phyloP scores from a whole-genome alignment of 2,113 vertebrate genomes.

The Ceuthmochares aereus region DNA sequence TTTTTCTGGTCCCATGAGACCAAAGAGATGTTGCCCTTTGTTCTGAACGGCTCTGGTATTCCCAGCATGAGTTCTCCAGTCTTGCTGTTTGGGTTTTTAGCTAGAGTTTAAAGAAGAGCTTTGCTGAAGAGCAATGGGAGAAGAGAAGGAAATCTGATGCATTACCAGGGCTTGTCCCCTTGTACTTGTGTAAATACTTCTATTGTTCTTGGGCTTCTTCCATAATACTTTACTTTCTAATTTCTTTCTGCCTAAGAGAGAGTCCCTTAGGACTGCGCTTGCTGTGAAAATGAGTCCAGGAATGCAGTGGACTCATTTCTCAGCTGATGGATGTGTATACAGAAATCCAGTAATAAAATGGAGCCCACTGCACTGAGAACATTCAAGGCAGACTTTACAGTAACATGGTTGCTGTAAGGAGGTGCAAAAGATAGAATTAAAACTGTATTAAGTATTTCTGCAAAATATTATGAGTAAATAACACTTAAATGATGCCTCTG shows the following conservation, averaged over 20 bases:
- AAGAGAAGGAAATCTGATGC: neutral
- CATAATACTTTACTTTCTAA: neutral
- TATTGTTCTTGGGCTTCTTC: neutral
- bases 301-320: neutral
- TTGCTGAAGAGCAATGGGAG: neutral
- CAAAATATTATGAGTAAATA: neutral
- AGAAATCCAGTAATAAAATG: neutral
- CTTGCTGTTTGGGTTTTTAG: neutral
- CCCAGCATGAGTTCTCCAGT: neutral
- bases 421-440: neutral
- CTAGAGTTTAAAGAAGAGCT: neutral
- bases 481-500: neutral
- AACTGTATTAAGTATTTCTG: neutral
- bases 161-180: neutral
- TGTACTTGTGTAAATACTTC: neutral
- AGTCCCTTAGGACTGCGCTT: neutral
- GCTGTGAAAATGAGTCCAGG: neutral
- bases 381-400: neutral
- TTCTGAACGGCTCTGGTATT: neutral
- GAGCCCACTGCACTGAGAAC: neutral
- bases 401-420: neutral
- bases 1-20: neutral
- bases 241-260: neutral
- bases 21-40: neutral
- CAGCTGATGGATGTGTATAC: neutral